phyloP scores from a whole-genome alignment of 2,888 invertebrate species.

The Arrhopalites spinosus region DNA sequence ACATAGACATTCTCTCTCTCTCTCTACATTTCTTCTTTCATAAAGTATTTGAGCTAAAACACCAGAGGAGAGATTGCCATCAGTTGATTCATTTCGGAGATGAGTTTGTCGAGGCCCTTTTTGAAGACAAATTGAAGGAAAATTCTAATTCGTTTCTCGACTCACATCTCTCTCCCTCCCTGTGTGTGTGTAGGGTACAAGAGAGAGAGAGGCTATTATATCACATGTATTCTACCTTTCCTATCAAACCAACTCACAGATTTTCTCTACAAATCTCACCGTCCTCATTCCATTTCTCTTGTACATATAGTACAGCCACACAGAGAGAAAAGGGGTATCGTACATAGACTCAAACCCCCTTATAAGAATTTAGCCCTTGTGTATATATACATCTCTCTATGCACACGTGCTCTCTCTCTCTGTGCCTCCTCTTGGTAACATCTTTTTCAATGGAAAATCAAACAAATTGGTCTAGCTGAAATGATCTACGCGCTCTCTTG shows the following conservation, averaged over 20 bases:
- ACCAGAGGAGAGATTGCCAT: conserved; percentile 14
- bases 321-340: not conserved
- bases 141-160: conserved; percentile 31
- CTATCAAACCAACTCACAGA: not conserved
- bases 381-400: conserved; percentile 2
- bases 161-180: conserved; percentile 7
- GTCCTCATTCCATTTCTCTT: conserved; percentile 12
- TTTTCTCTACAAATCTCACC: not conserved
- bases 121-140: conserved; percentile 28
- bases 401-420: conserved; percentile 32
- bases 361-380: not conserved
- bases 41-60: not conserved
- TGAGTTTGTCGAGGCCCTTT: conserved; percentile 33
- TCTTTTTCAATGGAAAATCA: conserved; percentile 42
- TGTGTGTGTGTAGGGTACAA: not conserved
- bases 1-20: no score
- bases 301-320: not conserved
- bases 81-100: conserved; percentile 32
- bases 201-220: not conserved
- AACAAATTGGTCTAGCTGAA: conserved; percentile 40
- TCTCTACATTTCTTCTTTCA: not conserved
- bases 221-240: no score
- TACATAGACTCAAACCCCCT: no score
- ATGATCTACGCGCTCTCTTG: conserved; percentile 27
- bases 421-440: conserved; percentile 29